Evolutionary conservation across 2,797 vertebrate genomes (phyloP), one percentile per base, ranked within the genome.

Genomic region (Pseudomugil gertrudae): DNA sequence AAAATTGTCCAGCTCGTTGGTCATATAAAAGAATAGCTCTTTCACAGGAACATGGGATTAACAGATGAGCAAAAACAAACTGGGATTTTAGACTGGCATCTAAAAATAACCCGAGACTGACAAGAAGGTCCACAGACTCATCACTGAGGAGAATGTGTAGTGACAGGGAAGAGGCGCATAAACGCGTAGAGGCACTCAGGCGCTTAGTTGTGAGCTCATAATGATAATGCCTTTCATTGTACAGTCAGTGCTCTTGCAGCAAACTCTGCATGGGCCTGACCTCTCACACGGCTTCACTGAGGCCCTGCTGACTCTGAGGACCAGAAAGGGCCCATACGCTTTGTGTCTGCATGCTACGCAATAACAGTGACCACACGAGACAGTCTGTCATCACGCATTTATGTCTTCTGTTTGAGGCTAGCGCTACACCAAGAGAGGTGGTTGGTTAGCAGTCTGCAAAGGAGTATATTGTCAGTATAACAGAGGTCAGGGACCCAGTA

Each of bases 291-390:
- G 33, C 72, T 71, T 57, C 26, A 0, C 62, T 33, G 57, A 73
- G 67, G 76, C 72, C 81, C 78, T n/a, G 30, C 66, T 69, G 76
- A 79, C 70, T 77, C 73, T 0, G 33, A 71, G 58, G 78, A 67
- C 79, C 60, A 51, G 66, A 74, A 75, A 76, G 58, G 32, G 35
- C 63, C 73, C 64, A 61, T 81, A 83, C 81, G 83, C 82, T 84
- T 80, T 40, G 54, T 81, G 87, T 90, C 84, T 84, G 79, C 84
- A 84, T 27, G 57, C 84, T 77, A 87, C 47, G 33, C 62, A 32
- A 78, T 81, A 57, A 66, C 72, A 19, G 21, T 23, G 4, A 74
- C 75, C 78, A 66, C 79, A 65, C 50, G 57, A 86, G 84, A 80
- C 78, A 47, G 43, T 69, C 66, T 84, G 88, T 89, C 88, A 80